Conservation (phyloP, 2,797 vertebrate genomes). For the Gadopsis bispinosus region DNA sequence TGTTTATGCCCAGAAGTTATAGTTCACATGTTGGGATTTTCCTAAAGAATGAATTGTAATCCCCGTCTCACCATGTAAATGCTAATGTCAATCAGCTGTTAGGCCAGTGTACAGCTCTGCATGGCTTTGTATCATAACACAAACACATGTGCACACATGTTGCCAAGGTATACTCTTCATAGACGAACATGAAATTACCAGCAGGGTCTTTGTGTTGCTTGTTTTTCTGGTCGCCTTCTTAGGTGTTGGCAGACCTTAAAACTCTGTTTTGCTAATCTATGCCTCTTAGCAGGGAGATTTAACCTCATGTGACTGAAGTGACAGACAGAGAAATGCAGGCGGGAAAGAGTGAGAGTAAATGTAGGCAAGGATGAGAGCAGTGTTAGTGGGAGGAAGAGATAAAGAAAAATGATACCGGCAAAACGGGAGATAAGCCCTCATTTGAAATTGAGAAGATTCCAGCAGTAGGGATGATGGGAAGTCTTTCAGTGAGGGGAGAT, state of each 20-base stretch:
- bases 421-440: conserved; percentile 58
- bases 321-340: conserved; percentile 14
- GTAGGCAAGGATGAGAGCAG: conserved; percentile 24
- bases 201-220: background rate
- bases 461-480: conserved; percentile 39
- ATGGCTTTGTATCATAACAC: conserved; percentile 5
- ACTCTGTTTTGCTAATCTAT: conserved; percentile 44
- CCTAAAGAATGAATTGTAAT: background rate
- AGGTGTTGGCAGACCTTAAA: conserved; percentile 27
- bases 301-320: conserved; percentile 41
- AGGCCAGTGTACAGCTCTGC: conserved; percentile 10
- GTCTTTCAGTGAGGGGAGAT: conserved; percentile 30
- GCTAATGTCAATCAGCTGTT: conserved; percentile 12
- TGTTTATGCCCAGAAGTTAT: conserved; percentile 10
- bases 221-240: conserved; percentile 22
- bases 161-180: conserved; percentile 9
- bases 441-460: conserved; percentile 65
- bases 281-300: conserved; percentile 32
- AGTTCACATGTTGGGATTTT: conserved; percentile 7
- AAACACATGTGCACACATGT: conserved; percentile 12
- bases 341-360: background rate
- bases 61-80: conserved; percentile 22
- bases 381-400: conserved; percentile 28
- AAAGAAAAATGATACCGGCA: conserved; percentile 23
- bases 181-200: conserved; percentile 2